Base-by-base conservation (phyloP, 2,113 vertebrate species). In the Gallinago jamesoni region DNA sequence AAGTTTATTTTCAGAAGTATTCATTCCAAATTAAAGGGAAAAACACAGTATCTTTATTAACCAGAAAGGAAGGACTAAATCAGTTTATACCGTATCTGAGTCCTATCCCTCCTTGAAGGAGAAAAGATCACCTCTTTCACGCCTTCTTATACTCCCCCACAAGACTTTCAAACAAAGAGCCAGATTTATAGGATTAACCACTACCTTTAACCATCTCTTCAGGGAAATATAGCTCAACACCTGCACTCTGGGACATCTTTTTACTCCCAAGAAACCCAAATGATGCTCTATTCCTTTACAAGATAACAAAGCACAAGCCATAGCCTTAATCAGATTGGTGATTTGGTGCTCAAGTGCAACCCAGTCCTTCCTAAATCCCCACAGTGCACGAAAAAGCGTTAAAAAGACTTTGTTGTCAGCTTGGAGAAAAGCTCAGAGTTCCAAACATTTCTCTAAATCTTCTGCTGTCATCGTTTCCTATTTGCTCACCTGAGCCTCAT, bases 331-430 rank as follows among this genome's bases (percentile, higher is more conserved):
- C 76, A 91, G 55, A 50, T 9, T 31, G 45, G 57, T 31, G 50
- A 93, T 79, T 79, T 82, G 67, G 62, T 20, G 19, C 77, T 79
- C 0, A 8, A 35, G 66, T 23, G n/a, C 80, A 84, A 77, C 7
- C 52, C 33, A 52, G 64, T 13, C 74, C 6, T n/a, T 47, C n/a
- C 78, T 50, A 39, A 69, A 62, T 70, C 25, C 47, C 37, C 52
- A 31, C n/a, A 4, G 39, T 0, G 17, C 50, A 30, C 0, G 0
- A n/a, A 31, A 60, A n/a, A 47, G 15, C 2, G 0, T 37, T 75
- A 37, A 52, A 28, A 63, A 67, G 45, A 30, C 73, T 84, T 68
- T 8, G 31, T 25, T 87, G 63, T 57, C 69, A 90, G 17, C 76
- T n/a, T 0, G 0, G 66, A 88, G 50, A 19, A 20, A 15, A 48